Conservation (phyloP, 2,888 invertebrate species). For the Anoplius nigerrimus region DNA sequence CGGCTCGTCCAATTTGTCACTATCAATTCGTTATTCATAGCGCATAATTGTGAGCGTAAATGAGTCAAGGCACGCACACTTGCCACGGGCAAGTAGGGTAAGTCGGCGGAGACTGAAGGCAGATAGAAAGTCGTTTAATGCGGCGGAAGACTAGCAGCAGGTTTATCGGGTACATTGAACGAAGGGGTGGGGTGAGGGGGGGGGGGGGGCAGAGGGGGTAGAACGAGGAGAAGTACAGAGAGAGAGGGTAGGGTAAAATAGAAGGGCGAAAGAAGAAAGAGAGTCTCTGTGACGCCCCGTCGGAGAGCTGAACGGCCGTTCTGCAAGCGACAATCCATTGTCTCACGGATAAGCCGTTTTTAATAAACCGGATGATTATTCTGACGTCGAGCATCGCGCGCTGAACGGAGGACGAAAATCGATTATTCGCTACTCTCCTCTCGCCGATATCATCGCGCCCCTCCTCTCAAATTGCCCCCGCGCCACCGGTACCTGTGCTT, state of each 20-base stretch:
- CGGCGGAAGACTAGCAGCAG: no score
- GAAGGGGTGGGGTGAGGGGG: background rate
- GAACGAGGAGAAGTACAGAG: background rate
- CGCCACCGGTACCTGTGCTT: no score
- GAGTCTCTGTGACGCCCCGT: conserved; percentile 32
- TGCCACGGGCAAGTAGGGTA: no score
- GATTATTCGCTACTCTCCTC: conserved; percentile 27
- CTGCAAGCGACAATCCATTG: conserved; percentile 69
- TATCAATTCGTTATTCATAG: no score
- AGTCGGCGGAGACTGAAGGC: no score
- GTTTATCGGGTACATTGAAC: no score
- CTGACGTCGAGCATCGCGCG: conserved; percentile 57
- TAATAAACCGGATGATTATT: conserved; percentile 70
- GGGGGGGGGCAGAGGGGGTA: background rate
- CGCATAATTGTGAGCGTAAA: no score
- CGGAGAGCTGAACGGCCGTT: conserved; percentile 33
- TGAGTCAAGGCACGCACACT: no score
- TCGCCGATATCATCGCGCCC: no score
- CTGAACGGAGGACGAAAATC: conserved; percentile 26
- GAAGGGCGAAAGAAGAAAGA: background rate
- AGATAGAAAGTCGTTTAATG: no score
- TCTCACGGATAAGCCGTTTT: conserved; percentile 70
- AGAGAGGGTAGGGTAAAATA: background rate
- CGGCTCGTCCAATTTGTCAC: no score
- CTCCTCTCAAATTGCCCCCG: background rate